phyloP scores from a whole-genome alignment of 2,797 vertebrate genomes.

The Harpagifer antarcticus region DNA sequence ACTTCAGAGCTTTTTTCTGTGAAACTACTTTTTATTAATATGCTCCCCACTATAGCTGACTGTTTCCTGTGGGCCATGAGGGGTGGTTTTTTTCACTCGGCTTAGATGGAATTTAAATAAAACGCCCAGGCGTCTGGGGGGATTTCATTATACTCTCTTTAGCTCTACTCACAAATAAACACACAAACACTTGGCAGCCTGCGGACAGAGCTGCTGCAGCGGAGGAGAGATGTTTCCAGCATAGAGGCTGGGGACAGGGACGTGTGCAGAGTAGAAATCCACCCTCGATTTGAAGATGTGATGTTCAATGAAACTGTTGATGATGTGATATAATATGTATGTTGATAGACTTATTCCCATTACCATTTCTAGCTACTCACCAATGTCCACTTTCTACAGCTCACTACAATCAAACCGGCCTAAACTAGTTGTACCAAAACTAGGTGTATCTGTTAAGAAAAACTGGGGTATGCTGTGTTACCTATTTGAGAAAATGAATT shows the following conservation, averaged over 20 bases:
- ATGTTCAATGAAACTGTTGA: neutral
- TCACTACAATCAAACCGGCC: neutral
- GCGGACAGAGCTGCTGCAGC: conserved; percentile 25
- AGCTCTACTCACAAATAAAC: conserved; percentile 55
- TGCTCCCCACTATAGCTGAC: conserved; percentile 8
- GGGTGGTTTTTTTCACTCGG: conserved; percentile 26
- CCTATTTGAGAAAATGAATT: neutral
- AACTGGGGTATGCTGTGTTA: neutral
- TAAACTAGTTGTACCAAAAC: neutral
- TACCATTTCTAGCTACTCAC: neutral
- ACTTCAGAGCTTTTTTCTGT: neutral
- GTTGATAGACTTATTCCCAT: neutral
- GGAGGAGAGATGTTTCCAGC: conserved; percentile 18
- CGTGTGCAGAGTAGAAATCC: conserved; percentile 6
- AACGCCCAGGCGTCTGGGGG: conserved; percentile 17
- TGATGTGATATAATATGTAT: neutral
- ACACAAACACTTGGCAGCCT: conserved; percentile 55
- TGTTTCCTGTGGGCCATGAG: conserved; percentile 41
- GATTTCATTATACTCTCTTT: conserved; percentile 32
- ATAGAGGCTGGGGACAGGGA: conserved; percentile 14
- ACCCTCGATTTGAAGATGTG: conserved; percentile 17
- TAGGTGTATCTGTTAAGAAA: neutral
- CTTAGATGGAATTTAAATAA: conserved; percentile 54
- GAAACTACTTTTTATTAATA: neutral
- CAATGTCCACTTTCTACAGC: neutral